phyloP scores from a whole-genome alignment of 2,113 vertebrate species.

The Pristiophorus japonicus region DNA sequence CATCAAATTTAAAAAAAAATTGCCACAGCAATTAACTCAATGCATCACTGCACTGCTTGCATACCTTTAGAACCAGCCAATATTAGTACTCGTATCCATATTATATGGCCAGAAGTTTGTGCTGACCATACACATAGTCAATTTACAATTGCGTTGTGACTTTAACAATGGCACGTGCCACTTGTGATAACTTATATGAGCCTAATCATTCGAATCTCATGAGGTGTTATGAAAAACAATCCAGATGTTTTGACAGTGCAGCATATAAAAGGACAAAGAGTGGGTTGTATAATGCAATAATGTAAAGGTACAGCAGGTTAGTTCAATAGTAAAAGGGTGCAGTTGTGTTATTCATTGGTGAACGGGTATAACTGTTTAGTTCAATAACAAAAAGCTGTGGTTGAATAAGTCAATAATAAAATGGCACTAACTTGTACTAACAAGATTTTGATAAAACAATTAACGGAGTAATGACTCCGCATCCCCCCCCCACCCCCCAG shows the following conservation, averaged over 20 bases:
- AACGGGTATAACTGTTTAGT: background rate
- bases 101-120: background rate
- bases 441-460: background rate
- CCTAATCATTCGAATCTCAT: background rate
- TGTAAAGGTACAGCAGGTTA: background rate
- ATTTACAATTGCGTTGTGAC: background rate
- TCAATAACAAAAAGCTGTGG: background rate
- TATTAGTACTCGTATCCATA: background rate
- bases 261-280: background rate
- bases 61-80: background rate
- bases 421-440: background rate
- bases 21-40: background rate
- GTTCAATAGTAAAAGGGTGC: background rate
- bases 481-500: too few relatives aligned
- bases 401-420: background rate
- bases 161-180: background rate
- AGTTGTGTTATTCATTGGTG: background rate
- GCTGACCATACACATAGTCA: background rate
- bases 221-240: background rate
- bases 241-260: background rate
- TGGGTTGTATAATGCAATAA: background rate
- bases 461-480: too few relatives aligned
- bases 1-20: background rate
- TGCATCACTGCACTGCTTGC: background rate
- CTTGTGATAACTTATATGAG: background rate